Evolutionary conservation across 2,888 invertebrate species (phyloP), one percentile per base, ranked within the genome.

Genomic region (Sarcophaga carnaria): DNA sequence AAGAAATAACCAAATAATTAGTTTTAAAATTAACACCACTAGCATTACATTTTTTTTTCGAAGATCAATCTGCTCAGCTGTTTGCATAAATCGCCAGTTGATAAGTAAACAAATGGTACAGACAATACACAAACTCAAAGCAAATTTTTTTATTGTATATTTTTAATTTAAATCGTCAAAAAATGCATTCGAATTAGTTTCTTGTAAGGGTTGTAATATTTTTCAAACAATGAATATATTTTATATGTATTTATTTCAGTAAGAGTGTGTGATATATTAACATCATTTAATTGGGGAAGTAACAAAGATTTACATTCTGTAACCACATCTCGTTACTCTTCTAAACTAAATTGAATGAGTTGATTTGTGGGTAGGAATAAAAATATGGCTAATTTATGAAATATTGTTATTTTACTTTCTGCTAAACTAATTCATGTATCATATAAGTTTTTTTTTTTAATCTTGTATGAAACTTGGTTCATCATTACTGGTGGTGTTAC

Each of bases 381-480:
- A 79, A 79, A 79, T 63, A 79, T 27, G 14, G 49, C 67, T 69
- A 69, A 47, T 69, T 69, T 69, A n/a, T 69, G 75, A 63, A 63
- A 79, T 63, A 60, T 74, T 64, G 79, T 79, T 11, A 85, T 80
- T 20, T 85, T 63, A 47, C 20, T 76, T n/a, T 76, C 77, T 37
- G 80, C 77, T 59, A 85, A 71, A 22, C 72, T 67, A 54, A 27
- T 85, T 71, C 80, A 62, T 11, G 76, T 80, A 12, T 72, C 69
- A 54, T 80, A 62, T 6, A 84, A 66, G 27, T 64, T 63, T 78
- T 67, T 25, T 25, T 78, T 85, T 85, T 11, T 81, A 74, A 8
- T 81, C n/a, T 25, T 71, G 49, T 14, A 85, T 85, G 74, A 77
- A 80, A 69, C 10, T 77, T 49, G 78, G 81, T 74, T 85, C 77